A percentile compares a stretch with the other conserved stretches of the same genome.
These are phyloP conservation scores for Pachypanchax playfairii DNA, from an alignment of 2,113 vertebrate genomes.

Conservation along the genomic window DNA sequence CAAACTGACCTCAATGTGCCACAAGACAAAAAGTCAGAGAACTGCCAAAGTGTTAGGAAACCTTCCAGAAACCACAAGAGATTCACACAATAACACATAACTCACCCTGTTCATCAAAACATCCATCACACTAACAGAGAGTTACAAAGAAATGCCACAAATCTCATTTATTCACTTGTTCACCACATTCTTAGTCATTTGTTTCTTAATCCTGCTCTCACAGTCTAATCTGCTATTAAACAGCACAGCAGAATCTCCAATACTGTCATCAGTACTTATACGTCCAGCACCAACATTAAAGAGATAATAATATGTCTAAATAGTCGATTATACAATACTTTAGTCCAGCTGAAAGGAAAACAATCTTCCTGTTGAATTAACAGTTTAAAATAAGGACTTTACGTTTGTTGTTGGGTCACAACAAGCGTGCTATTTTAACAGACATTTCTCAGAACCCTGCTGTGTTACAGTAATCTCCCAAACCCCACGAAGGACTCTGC, in stretches of 20 bases:
- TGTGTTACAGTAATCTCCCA: constrained; percentile 45
- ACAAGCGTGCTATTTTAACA: constrained; percentile 50
- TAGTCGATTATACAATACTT: neutral
- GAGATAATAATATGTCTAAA: neutral
- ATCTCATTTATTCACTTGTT: neutral
- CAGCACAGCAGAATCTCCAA: neutral
- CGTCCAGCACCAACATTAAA: neutral
- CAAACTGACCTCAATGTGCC: neutral
- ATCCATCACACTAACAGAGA: neutral
- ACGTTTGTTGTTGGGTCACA: constrained; percentile 44
- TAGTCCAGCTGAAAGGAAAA: constrained; percentile 1
- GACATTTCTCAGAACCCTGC: constrained; percentile 52
- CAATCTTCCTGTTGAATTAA: constrained; percentile 1
- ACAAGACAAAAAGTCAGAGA: neutral
- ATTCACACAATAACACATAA: neutral
- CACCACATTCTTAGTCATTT: neutral
- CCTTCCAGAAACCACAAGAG: neutral
- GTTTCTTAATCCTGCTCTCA: too few species aligned
- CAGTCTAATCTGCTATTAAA: too few species aligned
- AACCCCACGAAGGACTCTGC: constrained; percentile 50
- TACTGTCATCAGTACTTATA: neutral
- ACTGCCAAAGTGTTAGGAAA: neutral
- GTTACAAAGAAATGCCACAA: neutral
- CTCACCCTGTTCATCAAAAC: neutral
- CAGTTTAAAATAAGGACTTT: constrained; percentile 18